A percentile compares a stretch with the other conserved stretches of the same genome.
These are phyloP conservation scores for Cataglyphis rosenhaueri DNA, from an alignment of 2,888 invertebrate species.

Conservation along the genomic window DNA sequence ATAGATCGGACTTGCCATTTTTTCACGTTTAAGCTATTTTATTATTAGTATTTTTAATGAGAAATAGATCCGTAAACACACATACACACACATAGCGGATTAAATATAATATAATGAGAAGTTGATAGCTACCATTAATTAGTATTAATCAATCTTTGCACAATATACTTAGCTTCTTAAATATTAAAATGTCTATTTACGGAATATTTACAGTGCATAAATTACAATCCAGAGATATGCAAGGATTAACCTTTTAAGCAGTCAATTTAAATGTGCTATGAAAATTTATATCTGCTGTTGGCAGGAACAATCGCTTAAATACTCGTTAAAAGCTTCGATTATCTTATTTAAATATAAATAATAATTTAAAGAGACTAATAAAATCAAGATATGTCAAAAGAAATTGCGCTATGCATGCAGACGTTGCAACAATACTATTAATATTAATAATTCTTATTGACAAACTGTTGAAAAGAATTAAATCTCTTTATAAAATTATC, in stretches of 20 bases:
- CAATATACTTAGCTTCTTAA: not conserved
- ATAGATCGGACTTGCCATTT: not conserved
- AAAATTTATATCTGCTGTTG: conserved; percentile 9
- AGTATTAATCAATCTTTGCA: not conserved
- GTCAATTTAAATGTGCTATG: conserved; percentile 5
- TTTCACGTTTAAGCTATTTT: not conserved
- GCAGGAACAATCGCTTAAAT: not conserved
- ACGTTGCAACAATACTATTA: conserved; percentile 1
- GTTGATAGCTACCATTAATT: not conserved
- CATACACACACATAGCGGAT: not conserved
- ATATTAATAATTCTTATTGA: conserved; percentile 7
- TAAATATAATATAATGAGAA: not conserved
- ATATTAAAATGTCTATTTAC: conserved; percentile 18
- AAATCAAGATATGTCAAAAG: not conserved
- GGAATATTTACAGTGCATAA: conserved; percentile 16
- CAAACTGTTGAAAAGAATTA: not conserved
- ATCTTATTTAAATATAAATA: conserved; percentile 12
- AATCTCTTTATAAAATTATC: not conserved
- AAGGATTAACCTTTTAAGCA: conserved; percentile 24
- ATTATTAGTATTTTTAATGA: not conserved
- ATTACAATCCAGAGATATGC: not conserved
- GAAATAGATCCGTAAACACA: not conserved
- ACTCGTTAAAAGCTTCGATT: not conserved
- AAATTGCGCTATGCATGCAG: not conserved
- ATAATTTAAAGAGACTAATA: not conserved